Evolutionary conservation across 2,797 vertebrate species (phyloP).

Genomic region (Serranus cabrilla): DNA sequence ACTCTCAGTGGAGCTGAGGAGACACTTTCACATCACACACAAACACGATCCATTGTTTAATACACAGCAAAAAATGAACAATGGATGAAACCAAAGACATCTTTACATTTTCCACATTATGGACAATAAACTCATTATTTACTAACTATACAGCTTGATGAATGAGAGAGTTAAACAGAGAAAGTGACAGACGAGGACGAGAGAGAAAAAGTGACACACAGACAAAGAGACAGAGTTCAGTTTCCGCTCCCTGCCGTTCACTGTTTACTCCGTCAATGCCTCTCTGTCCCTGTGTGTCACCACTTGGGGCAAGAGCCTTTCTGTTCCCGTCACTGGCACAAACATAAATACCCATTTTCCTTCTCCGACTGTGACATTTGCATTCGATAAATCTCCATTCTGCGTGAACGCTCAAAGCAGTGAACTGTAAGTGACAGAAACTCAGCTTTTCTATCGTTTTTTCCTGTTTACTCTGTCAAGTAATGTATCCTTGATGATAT

Average conservation of each 20-base stretch:
- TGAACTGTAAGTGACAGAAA: constrained; percentile 29
- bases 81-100: not conserved
- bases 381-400: constrained; percentile 56
- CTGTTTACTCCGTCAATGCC: constrained; percentile 71
- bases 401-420: constrained; percentile 33
- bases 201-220: constrained; percentile 5
- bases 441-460: constrained; percentile 26
- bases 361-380: constrained; percentile 67
- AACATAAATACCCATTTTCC: constrained; percentile 55
- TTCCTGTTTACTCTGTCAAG: constrained; percentile 10
- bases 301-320: constrained; percentile 48
- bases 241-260: constrained; percentile 65
- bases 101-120: not conserved
- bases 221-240: constrained; percentile 44
- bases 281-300: constrained; percentile 65
- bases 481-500: constrained; percentile 15
- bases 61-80: too few relatives aligned
- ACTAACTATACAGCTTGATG: constrained; percentile 2
- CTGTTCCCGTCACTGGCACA: constrained; percentile 50
- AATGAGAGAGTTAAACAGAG: not conserved
- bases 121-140: not conserved
- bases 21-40: not conserved
- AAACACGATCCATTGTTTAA: not conserved
- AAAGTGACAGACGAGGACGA: not conserved
- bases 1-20: not conserved